Percentiles rank a stretch among this genome's conserved stretches.
Conservation (phyloP, 2,113 vertebrate genomes). For the Pao palembangensis region DNA sequence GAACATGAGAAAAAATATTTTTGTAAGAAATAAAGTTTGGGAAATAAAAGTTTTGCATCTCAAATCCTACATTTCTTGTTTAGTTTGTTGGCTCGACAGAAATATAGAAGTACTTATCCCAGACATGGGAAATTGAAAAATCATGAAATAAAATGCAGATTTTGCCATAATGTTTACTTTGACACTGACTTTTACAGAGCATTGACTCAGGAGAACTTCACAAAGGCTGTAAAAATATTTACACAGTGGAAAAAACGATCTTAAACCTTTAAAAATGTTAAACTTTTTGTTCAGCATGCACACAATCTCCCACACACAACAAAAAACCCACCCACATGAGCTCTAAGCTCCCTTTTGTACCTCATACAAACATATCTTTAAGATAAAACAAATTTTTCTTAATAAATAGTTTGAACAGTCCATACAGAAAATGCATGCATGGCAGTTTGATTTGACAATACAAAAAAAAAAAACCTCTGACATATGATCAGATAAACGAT, state of each 20-base stretch:
- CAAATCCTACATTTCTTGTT: background rate
- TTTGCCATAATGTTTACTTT: conserved; percentile 58
- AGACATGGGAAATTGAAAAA: too few relatives aligned
- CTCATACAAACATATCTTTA: conserved; percentile 75
- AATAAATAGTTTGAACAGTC: conserved; percentile 78
- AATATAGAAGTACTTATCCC: too few relatives aligned
- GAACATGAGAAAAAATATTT: conserved; percentile 35
- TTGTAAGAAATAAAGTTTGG: conserved; percentile 46
- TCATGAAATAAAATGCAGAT: background rate
- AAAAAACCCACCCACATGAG: conserved; percentile 59
- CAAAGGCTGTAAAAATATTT: conserved; percentile 92
- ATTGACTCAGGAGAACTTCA: conserved; percentile 84
- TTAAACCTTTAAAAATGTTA: conserved; percentile 84
- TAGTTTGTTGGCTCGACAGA: background rate
- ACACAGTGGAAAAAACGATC: conserved; percentile 79
- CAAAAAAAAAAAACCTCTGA: conserved; percentile 75
- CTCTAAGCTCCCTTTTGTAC: conserved; percentile 64
- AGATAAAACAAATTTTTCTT: conserved; percentile 65
- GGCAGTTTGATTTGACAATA: conserved; percentile 76
- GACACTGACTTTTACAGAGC: conserved; percentile 79
- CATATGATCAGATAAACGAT: conserved; percentile 58
- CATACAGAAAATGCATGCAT: conserved; percentile 84
- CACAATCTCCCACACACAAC: conserved; percentile 66
- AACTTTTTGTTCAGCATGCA: conserved; percentile 87
- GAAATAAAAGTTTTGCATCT: conserved; percentile 55